Base-by-base conservation (phyloP, 2,797 vertebrate genomes). In the Poeciliopsis turneri region DNA sequence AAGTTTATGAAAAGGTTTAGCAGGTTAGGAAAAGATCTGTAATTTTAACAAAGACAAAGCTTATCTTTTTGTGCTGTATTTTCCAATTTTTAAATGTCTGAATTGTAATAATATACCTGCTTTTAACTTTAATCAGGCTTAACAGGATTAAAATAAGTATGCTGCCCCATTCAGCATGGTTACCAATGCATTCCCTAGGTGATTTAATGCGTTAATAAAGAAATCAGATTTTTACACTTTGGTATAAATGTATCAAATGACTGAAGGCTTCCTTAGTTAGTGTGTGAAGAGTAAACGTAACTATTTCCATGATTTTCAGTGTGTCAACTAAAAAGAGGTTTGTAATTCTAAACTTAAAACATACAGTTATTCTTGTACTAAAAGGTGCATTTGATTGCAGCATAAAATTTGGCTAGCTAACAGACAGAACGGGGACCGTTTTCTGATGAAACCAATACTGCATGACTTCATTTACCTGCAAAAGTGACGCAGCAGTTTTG, bases 401-500 rank as follows among this genome's bases (percentile, higher is more conserved):
- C 41, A 68, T 6, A 70, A 45, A 68, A 45, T 25, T 43, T 4
- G 25, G 39, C 23, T 69, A n/a, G 39, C 23, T 41, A 41, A n/a
- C 25, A 41, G 39, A 68, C 25, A 69, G 43, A 41, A 39, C 20
- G 3, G 36, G 4, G 25, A 45, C 39, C 28, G 5, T n/a, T 45
- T 69, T 69, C 66, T 73, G 72, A 89, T 90, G 87, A 83, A 79
- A 51, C 25, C 51, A 43, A 71, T 72, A 74, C 36, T 78, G 25
- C 36, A 72, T 77, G 76, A 87, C 89, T 86, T 71, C 68, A 74
- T 78, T 84, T 23, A 23, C 73, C 82, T 77, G 51, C 77, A 75
- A 83, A 88, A 87, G 89, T 94, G 90, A 93, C 86, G 82, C 89
- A 90, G 91, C 91, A 85, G 3, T 88, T 88, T 90, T 85, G 83